Evolutionary conservation across 1,140 invertebrate species (phyloP).

Genomic region (Lethocerus indicus): DNA sequence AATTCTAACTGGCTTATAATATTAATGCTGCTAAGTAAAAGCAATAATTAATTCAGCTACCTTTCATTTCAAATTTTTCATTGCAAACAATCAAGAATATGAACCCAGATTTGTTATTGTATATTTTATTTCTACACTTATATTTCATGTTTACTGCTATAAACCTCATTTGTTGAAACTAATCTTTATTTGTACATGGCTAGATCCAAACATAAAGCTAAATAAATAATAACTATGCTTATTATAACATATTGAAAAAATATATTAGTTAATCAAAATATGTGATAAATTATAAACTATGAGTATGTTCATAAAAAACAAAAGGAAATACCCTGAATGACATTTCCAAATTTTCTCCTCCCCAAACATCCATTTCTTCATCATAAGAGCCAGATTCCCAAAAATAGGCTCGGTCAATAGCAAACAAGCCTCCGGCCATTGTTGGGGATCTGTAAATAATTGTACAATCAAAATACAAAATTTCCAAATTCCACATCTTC

Average conservation of each 20-base stretch:
- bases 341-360: slow-evolving; percentile 91
- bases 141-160: too few species aligned
- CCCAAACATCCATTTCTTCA: slow-evolving; percentile 78
- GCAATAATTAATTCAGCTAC: too few species aligned
- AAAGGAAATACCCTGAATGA: slow-evolving; percentile 47
- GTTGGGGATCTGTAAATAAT: slow-evolving; percentile 65
- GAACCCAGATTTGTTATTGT: too few species aligned
- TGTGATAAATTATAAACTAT: too few species aligned
- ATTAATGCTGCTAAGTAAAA: too few species aligned
- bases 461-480: neutral
- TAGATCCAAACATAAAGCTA: neutral
- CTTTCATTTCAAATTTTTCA: too few species aligned
- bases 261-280: too few species aligned
- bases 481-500: neutral
- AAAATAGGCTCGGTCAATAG: slow-evolving; percentile 76
- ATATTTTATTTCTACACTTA: too few species aligned
- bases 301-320: neutral
- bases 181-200: too few species aligned
- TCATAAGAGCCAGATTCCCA: slow-evolving; percentile 83
- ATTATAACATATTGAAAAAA: neutral
- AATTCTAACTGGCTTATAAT: too few species aligned
- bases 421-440: slow-evolving; percentile 91
- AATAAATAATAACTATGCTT: neutral
- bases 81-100: too few species aligned
- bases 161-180: too few species aligned